Conservation (phyloP, 2,888 invertebrate genomes). For the Lasioglossum malachurum region DNA sequence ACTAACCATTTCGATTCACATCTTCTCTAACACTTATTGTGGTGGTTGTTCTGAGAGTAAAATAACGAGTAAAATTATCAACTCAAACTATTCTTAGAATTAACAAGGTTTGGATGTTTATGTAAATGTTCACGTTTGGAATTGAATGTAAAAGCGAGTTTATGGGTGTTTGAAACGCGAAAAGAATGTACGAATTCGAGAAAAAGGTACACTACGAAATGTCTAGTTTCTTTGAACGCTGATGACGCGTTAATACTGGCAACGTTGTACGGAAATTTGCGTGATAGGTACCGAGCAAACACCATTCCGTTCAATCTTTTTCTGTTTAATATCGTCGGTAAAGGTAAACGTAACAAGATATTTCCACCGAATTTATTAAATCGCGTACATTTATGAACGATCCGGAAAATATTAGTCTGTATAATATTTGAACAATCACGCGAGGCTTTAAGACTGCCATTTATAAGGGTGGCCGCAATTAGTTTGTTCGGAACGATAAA, state of each 20-base stretch:
- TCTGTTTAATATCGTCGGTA: neutral
- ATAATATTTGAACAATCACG: constrained; percentile 29
- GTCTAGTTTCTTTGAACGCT: neutral
- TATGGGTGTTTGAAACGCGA: neutral
- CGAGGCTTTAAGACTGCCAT: constrained; percentile 41
- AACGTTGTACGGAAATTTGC: neutral
- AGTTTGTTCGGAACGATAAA: constrained; percentile 36
- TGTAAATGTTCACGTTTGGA: too few relatives aligned
- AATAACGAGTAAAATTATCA: too few relatives aligned
- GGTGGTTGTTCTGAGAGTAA: too few relatives aligned
- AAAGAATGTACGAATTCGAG: neutral
- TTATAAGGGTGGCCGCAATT: constrained; percentile 2
- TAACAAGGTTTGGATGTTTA: too few relatives aligned
- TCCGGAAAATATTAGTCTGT: constrained; percentile 8
- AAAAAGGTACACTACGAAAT: neutral
- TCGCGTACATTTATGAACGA: neutral
- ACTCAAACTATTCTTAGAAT: too few relatives aligned
- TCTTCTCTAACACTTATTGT: neutral
- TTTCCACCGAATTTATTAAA: neutral
- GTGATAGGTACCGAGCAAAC: neutral
- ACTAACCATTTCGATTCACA: neutral
- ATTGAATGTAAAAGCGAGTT: neutral
- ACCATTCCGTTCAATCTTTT: neutral
- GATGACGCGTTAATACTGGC: neutral
- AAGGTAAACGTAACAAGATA: neutral